Evolutionary conservation across 2,797 vertebrate genomes (phyloP), one percentile per base, ranked within the genome.

Genomic region (Dicrostonyx torquatus): DNA sequence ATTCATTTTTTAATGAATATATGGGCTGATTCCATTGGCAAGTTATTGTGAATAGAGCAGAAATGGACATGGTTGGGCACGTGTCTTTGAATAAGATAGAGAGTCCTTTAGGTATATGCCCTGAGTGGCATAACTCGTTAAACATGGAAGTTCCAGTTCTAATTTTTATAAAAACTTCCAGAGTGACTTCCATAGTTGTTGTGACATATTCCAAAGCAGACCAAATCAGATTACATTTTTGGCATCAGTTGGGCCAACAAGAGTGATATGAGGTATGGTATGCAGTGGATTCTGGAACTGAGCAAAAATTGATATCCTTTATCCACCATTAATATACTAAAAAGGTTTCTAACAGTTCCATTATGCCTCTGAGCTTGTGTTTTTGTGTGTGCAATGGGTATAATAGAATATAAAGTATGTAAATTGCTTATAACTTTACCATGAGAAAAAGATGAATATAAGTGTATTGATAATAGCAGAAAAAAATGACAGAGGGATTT

Each of bases 401-500:
- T 82, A 87, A 37, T 8, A 91, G 29, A 79, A 70, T 86, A 68
- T 50, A 73, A 72, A n/a, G 29, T 50, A 18, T 60, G n/a, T 66
- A 85, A 89, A 68, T 1, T n/a, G 6, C 4, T 73, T 93, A 50
- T 70, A 68, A 91, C 12, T 55, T 76, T 77, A 77, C 87, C 48
- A 82, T 60, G 4, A 82, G 43, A 75, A 13, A 83, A 31, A 84
- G 24, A 66, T 50, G 50, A 64, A 53, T 88, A 50, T 9, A 87
- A 40, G 24, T 79, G 40, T n/a, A 48, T 66, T 66, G 84, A 82
- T 83, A 68, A n/a, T 20, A 60, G 12, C 14, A 78, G 37, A 40
- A 10, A 2, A 53, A 26, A 14, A 0, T 2, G 1, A 18, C 9
- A 17, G 0, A 64, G 0, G 20, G 1, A 83, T 37, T 17, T 18